Conservation (phyloP, 2,888 invertebrate genomes). For the Drosophila mulleri region DNA sequence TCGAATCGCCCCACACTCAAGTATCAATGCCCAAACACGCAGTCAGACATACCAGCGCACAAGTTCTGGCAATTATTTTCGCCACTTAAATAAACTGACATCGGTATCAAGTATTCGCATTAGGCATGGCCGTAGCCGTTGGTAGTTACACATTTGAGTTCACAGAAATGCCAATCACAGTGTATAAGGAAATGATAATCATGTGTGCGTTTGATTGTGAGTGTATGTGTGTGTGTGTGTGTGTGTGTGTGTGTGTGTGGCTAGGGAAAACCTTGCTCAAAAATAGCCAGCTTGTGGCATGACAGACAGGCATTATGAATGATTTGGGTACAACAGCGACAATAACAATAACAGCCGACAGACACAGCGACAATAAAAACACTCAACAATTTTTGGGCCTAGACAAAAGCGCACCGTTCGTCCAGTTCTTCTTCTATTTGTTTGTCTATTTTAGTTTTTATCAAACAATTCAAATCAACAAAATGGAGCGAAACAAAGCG, state of each 20-base stretch:
- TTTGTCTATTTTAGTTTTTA: conserved; percentile 49
- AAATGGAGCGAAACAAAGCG: conserved; percentile 36
- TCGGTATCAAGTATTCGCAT: conserved; percentile 49
- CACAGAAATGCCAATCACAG: conserved; percentile 52
- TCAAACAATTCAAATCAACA: conserved; percentile 61
- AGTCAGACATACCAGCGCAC: conserved; percentile 14
- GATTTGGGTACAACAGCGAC: conserved; percentile 68
- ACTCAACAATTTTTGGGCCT: conserved; percentile 46
- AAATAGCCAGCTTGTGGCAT: conserved; percentile 57
- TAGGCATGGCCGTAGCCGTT: conserved; percentile 28
- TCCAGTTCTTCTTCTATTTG: not conserved
- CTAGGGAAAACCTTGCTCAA: conserved; percentile 62
- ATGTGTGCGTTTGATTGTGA: conserved; percentile 7
- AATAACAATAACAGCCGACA: conserved; percentile 38
- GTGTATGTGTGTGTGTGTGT: conserved; percentile 12
- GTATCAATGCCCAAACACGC: not conserved
- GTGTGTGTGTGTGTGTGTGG: conserved; percentile 1
- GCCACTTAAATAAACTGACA: conserved; percentile 52
- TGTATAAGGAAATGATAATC: conserved; percentile 45
- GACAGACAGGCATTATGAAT: conserved; percentile 70
- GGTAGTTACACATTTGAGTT: conserved; percentile 30
- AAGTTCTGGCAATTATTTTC: conserved; percentile 45
- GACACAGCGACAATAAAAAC: conserved; percentile 29
- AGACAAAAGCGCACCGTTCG: conserved; percentile 49
- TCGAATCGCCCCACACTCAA: conserved; percentile 9